Evolutionary conservation across 23 tunicate genomes (phyloP), one percentile per base, ranked within the genome.

Genomic region (Oikopleura albicans): DNA sequence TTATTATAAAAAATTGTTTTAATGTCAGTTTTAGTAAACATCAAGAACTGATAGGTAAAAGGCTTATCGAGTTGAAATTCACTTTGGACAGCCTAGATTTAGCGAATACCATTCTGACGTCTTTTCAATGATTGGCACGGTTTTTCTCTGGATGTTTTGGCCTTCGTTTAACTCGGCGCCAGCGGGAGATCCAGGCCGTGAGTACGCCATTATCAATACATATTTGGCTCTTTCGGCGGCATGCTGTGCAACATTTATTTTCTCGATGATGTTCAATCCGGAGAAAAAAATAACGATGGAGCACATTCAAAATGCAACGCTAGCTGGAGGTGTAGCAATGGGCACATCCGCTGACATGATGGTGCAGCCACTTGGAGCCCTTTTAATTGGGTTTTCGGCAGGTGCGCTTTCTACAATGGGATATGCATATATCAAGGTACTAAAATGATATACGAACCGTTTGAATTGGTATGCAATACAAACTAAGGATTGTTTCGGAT

Each of bases 261-360:
- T 71, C 31, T 71, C 79, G 34, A 71, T 71, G 28, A 12, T 71
- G 27, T 71, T 71, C 79, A 71, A 71, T 31, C 79, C 79, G 4
- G 31, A 71, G 37, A 34, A 37, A 71, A 34, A 37, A 71, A 71
- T 71, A 34, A 71, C 79, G 4, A 71, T 71, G 79, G 79, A 87
- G 2, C 97, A 92, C 83, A 87, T 92, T 83, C 97, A 92, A 92
- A 92, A 92, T 40, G 97, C 97, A 35, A 89, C 97, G 31, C 83
- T 92, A 39, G 97, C 97, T 66, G 97, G 97, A 4, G 97, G 97
- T 31, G 97, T 92, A 41, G 97, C 91, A 0, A 87, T 92, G 89
- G 97, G 97, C 0, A 87, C 97, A 39, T 86, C 90, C 40, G 97
- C 97, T 0, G 87, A 92, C 66, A 40, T 92, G 84, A 57, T 87